Base-by-base conservation (phyloP, 2,888 invertebrate species). In the Listrodromus nycthemerus region DNA sequence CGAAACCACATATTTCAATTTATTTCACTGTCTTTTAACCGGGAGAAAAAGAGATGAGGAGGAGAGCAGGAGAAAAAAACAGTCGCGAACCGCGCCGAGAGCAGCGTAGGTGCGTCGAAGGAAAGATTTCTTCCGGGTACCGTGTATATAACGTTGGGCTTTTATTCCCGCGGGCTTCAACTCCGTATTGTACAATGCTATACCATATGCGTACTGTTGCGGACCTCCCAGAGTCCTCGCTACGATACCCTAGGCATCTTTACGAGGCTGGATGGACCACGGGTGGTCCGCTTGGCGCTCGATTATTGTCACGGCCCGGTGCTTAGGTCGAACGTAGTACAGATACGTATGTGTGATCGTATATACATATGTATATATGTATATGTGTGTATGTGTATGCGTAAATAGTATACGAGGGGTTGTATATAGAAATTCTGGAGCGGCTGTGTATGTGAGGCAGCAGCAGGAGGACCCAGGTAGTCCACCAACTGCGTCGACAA, bases 251-350 rank as follows among this genome's bases (percentile, higher is more conserved):
- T 86, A 85, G 85, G 82, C 85, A 85, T 86, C 86, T 87, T 87
- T 87, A 87, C 78, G 86, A 87, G 85, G 81, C 83, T 82, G 81
- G 80, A 67, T 77, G 84, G 80, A 83, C 86, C 83, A 81, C 86
- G 87, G 87, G 87, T 87, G 87, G 87, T 87, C 85, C 83, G 80
- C 71, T 86, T 67, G 76, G 78, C 83, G 80, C 86, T 86, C 85
- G 85, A 85, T 84, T 81, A 86, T 80, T 84, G 86, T 87, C 87
- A 86, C 87, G 87, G 85, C 65, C 67, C 58, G 63, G 79, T 65
- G 83, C 76, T 76, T 73, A 73, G 76, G 24, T 65, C 58, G 67
- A 71, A 61, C 65, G 48, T 21, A 52, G 61, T 61, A 30, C 58
- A 16, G 58, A 77, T 63, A 69, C 45, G 2, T 33, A 45, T 73